Evolutionary conservation across 2,113 vertebrate species (phyloP), one percentile per base, ranked within the genome.

Genomic region (Bujurquina vittata): DNA sequence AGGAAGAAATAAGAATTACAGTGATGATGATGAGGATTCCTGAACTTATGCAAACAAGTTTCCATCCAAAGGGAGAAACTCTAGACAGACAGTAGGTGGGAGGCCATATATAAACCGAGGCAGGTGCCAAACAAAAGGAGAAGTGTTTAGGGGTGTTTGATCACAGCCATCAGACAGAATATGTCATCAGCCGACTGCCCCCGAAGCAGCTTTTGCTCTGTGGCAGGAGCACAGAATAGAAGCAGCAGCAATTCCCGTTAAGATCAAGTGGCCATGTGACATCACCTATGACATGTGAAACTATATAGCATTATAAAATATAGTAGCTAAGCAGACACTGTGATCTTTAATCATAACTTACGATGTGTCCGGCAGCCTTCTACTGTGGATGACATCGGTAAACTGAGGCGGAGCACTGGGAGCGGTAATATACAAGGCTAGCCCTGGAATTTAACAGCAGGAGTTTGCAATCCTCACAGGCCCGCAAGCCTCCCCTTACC

Each of bases 41-140:
- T 69, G 87, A 49, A 83, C 82, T 87, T 65, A 73, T 49, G 67
- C 84, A 88, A 83, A 91, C 83, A 79, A 20, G 3, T 54, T 88
- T 80, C 26, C 12, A 54, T 84, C 87, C 43, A 8, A 84, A 29
- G 84, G 81, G 77, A 90, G 82, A 86, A 87, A 81, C 75, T 79
- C 59, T 31, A 88, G 84, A 84, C 88, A 88, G 87, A 80, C 79
- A 83, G 85, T 84, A 90, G 80, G 90, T 59, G 86, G 84, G 52
- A 83, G 67, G 84, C 88, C 37, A 60, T 87, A 88, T 87, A 81
- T 79, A 57, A 78, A 35, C 54, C 7, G 22, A 56, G 63, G 56
- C 43, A 69, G 63, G 65, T 77, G 85, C 79, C 88, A 89, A 87
- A 86, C 73, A 72, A 83, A 74, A 87, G 89, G 84, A 87, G 79